Conservation (phyloP, 2,113 vertebrate genomes). For the Tragelaphus imberbis region DNA sequence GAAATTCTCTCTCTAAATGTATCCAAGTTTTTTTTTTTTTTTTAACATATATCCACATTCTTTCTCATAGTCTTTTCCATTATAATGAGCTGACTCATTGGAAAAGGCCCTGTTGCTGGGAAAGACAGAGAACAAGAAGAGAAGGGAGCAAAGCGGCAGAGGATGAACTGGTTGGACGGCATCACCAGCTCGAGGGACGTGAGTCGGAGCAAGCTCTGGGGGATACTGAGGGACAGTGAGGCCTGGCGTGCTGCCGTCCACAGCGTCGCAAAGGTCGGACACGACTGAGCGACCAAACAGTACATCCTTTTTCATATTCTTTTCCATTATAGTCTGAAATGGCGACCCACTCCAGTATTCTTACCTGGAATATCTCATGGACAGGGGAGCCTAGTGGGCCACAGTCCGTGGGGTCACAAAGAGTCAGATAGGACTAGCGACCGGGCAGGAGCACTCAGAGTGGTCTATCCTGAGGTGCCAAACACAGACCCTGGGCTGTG, state of each 20-base stretch:
- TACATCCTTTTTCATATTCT: neutral
- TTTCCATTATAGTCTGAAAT: neutral
- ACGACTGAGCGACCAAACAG: neutral
- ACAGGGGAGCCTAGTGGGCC: neutral
- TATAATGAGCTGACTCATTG: neutral
- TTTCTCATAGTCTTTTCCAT: neutral
- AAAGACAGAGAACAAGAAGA: neutral
- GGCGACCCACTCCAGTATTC: neutral
- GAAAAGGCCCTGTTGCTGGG: neutral
- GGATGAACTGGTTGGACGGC: neutral
- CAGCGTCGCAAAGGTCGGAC: neutral
- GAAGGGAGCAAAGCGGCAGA: neutral
- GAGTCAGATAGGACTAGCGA: neutral
- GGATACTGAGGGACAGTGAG: neutral
- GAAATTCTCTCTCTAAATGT: neutral
- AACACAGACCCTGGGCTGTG: neutral
- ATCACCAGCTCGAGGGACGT: neutral
- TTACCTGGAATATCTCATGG: neutral
- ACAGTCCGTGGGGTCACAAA: neutral
- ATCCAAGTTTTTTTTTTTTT: neutral
- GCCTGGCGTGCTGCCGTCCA: neutral
- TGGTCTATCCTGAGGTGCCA: neutral
- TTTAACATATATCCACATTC: neutral
- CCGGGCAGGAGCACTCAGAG: rapidly evolving
- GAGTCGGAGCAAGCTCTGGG: neutral